Conservation (phyloP, 2,113 vertebrate species). For the Amphiprion percula region DNA sequence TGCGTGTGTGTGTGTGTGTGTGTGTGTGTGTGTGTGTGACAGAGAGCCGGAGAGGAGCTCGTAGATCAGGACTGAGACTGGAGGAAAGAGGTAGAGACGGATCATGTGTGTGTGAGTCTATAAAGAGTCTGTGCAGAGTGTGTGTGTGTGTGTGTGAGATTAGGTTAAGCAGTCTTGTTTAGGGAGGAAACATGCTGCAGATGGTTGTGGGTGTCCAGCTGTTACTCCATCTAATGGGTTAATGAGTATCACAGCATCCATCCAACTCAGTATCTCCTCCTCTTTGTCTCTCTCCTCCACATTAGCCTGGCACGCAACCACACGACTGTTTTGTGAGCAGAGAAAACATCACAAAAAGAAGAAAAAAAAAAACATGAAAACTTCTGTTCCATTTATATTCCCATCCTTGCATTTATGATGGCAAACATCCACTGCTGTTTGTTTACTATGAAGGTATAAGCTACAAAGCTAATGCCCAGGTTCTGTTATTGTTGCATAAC, state of each 20-base stretch:
- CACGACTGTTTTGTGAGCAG: slow-evolving; percentile 9
- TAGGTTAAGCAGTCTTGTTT: slow-evolving; percentile 69
- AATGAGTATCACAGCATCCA: slow-evolving; percentile 70
- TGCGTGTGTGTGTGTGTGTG: slow-evolving; percentile 12
- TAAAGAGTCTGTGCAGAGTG: not conserved
- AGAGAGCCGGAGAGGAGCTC: slow-evolving; percentile 9
- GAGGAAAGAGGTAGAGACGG: slow-evolving; percentile 9
- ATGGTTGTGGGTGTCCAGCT: slow-evolving; percentile 77
- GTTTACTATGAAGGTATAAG: slow-evolving; percentile 30
- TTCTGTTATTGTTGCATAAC: slow-evolving; percentile 46
- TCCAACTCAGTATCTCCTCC: slow-evolving; percentile 47
- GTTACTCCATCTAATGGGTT: slow-evolving; percentile 74
- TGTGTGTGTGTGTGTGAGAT: slow-evolving; percentile 34
- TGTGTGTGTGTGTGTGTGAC: slow-evolving; percentile 23
- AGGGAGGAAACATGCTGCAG: slow-evolving; percentile 66
- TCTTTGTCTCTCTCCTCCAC: slow-evolving; percentile 40
- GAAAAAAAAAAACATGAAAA: slow-evolving; percentile 17
- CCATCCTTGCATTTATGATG: slow-evolving; percentile 16
- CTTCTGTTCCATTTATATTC: slow-evolving; percentile 5
- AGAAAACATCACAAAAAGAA: slow-evolving; percentile 12
- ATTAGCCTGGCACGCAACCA: slow-evolving; percentile 51
- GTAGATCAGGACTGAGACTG: slow-evolving; percentile 25
- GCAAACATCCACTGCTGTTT: slow-evolving; percentile 39
- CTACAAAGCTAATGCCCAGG: slow-evolving; percentile 42
- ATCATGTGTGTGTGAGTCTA: slow-evolving; percentile 27